A percentile compares a stretch with the other conserved stretches of the same genome.
phyloP scores from a whole-genome alignment of 2,888 invertebrate species.

The Clunio marinus region DNA sequence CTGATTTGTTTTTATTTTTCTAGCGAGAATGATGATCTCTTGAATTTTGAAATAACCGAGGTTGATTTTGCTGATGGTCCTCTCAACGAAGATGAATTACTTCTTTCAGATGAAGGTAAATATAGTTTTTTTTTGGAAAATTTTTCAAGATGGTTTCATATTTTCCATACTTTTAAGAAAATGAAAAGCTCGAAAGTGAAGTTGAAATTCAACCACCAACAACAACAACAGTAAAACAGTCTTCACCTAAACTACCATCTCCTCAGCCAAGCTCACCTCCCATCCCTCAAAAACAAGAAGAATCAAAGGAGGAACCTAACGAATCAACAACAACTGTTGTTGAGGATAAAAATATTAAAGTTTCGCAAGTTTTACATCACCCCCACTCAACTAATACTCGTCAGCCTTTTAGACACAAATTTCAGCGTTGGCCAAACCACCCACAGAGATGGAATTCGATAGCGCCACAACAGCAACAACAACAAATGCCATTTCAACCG shows the following conservation, averaged over 20 bases:
- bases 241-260: too few relatives aligned
- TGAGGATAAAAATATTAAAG: too few relatives aligned
- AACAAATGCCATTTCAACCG: slow-evolving; percentile 2
- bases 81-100: slow-evolving; percentile 47
- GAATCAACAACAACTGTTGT: too few relatives aligned
- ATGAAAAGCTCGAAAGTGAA: too few relatives aligned
- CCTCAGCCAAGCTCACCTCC: too few relatives aligned
- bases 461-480: neutral
- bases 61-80: slow-evolving; percentile 47
- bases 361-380: too few relatives aligned
- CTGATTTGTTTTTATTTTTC: neutral
- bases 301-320: too few relatives aligned
- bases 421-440: neutral
- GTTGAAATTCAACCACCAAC: too few relatives aligned
- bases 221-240: too few relatives aligned
- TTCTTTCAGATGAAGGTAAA: slow-evolving; percentile 51
- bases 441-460: neutral
- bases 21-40: slow-evolving; percentile 48
- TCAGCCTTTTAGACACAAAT: neutral
- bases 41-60: slow-evolving; percentile 51
- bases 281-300: too few relatives aligned
- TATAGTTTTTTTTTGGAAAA: neutral
- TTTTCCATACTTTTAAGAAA: too few relatives aligned
- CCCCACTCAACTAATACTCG: neutral
- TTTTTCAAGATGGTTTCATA: too few relatives aligned